phyloP scores from a whole-genome alignment of 1,140 invertebrate species.

The Drosophila tani region DNA sequence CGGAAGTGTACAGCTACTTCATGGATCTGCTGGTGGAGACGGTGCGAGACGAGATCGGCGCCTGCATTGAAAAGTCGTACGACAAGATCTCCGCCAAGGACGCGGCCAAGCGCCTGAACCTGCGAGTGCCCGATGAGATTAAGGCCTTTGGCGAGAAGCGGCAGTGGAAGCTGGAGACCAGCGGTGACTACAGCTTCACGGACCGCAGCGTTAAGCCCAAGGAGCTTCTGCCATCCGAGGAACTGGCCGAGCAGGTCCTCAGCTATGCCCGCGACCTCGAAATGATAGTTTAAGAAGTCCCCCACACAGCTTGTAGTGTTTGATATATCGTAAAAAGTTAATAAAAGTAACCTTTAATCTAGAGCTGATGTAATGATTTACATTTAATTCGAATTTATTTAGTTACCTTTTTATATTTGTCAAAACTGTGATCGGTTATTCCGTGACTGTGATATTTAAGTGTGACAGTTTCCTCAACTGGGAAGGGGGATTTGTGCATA shows the following conservation, averaged over 20 bases:
- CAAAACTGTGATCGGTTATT: constrained; percentile 10
- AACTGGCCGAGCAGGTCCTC: constrained; percentile 96
- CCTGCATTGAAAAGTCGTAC: constrained; percentile 98
- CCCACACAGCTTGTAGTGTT: constrained; percentile 7
- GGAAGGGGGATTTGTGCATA: neutral
- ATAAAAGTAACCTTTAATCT: constrained; percentile 35
- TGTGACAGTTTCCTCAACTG: constrained; percentile 1
- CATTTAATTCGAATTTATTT: neutral
- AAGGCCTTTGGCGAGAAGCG: constrained; percentile 93
- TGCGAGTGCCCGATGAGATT: constrained; percentile 91
- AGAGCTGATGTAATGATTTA: no score
- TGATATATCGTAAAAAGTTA: constrained; percentile 34
- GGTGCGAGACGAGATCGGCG: constrained; percentile 97
- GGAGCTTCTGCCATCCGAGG: constrained; percentile 93
- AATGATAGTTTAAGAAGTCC: constrained; percentile 97
- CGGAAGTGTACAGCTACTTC: constrained; percentile 97
- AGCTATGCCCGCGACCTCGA: constrained; percentile 99
- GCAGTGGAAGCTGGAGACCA: constrained; percentile 92
- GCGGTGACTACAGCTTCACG: constrained; percentile 92
- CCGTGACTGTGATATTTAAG: constrained; percentile 1
- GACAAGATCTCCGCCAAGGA: constrained; percentile 94
- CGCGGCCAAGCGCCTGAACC: constrained; percentile 95
- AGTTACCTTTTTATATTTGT: neutral
- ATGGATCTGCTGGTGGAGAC: constrained; percentile 98
- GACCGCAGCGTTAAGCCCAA: constrained; percentile 90